A percentile compares a stretch with the other conserved stretches of the same genome.
These are phyloP conservation scores for Dicycla oo DNA, from an alignment of 2,888 invertebrate genomes.

Conservation along the genomic window DNA sequence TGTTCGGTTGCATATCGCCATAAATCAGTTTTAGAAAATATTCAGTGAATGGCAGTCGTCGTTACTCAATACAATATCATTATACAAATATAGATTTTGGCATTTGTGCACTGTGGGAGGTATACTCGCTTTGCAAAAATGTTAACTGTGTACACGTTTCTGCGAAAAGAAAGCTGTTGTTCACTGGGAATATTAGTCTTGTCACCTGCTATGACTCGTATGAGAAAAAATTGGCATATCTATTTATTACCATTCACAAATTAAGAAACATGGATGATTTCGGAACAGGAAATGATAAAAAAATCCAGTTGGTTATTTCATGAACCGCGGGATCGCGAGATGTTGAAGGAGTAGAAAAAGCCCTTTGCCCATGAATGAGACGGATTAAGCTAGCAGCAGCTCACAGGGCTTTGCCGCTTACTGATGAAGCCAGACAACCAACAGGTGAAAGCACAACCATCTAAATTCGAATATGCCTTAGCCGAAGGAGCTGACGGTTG, in stretches of 20 bases:
- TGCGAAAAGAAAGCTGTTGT: conserved; percentile 85
- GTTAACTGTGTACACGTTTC: conserved; percentile 76
- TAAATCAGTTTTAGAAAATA: conserved; percentile 88
- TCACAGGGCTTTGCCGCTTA: neutral
- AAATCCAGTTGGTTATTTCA: neutral
- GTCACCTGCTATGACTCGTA: conserved; percentile 77
- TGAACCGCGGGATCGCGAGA: too few relatives aligned
- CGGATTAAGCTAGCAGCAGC: too few relatives aligned
- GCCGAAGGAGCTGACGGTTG: neutral
- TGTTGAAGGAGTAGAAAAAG: too few relatives aligned
- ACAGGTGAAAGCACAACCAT: neutral
- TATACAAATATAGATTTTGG: conserved; percentile 90
- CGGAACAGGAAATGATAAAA: neutral
- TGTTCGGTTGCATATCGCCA: conserved; percentile 88
- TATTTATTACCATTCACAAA: conserved; percentile 45
- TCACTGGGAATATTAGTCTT: conserved; percentile 74
- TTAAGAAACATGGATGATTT: neutral
- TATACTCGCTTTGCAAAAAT: conserved; percentile 80
- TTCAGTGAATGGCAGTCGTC: conserved; percentile 79
- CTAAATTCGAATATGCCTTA: too few relatives aligned
- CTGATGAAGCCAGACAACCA: neutral
- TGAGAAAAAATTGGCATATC: conserved; percentile 49
- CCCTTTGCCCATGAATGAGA: too few relatives aligned
- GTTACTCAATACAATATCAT: conserved; percentile 88
- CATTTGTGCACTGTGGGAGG: conserved; percentile 89